These are phyloP conservation scores for Geotrypetes seraphini DNA, from an alignment of 2,797 vertebrate genomes.

Conservation along the genomic window DNA sequence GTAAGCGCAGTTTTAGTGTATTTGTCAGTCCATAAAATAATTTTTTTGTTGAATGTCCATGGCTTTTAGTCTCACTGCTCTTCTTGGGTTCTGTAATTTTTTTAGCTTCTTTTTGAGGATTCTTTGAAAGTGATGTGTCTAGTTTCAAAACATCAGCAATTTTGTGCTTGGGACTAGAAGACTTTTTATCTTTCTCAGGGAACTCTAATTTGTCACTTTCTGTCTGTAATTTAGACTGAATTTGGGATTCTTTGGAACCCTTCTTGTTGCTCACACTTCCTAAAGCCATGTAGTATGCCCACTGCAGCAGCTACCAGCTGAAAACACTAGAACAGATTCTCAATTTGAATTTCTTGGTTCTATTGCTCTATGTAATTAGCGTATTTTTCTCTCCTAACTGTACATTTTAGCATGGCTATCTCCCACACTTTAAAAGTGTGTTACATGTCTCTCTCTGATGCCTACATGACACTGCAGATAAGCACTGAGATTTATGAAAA, in stretches of 20 bases:
- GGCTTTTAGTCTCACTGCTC: slow-evolving; percentile 10
- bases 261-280: too few species aligned
- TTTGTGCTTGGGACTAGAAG: neutral
- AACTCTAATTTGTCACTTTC: neutral
- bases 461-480: too few species aligned
- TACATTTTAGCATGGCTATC: too few species aligned
- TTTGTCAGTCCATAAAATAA: slow-evolving; percentile 72
- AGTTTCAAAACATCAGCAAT: neutral
- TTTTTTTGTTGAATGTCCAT: slow-evolving; percentile 36
- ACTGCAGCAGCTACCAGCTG: too few species aligned
- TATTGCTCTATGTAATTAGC: too few species aligned
- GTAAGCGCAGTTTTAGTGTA: slow-evolving; percentile 67
- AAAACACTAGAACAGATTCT: too few species aligned
- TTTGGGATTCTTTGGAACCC: neutral
- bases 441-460: too few species aligned
- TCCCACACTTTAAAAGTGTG: too few species aligned
- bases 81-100: slow-evolving; percentile 16
- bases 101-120: slow-evolving; percentile 2
- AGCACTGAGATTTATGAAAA: too few species aligned
- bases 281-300: too few species aligned
- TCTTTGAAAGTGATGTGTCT: neutral
- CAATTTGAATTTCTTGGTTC: too few species aligned
- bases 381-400: too few species aligned
- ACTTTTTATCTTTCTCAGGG: neutral
- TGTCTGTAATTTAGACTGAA: neutral